These are phyloP conservation scores for Caranx ignobilis DNA, from an alignment of 2,113 vertebrate genomes.

Conservation along the genomic window DNA sequence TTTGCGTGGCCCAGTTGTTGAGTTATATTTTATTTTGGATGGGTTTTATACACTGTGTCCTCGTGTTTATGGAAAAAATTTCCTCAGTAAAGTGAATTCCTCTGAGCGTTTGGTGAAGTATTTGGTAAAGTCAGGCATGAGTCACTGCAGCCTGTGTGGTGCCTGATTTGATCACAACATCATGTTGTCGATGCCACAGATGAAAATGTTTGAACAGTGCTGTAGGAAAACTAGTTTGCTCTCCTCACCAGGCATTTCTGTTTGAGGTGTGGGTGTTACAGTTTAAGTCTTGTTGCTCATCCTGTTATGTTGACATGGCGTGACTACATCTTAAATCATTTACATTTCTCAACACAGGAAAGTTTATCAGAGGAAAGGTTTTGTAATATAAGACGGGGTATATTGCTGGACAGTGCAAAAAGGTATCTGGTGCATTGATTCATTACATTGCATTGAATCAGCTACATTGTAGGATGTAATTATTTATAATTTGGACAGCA, in stretches of 20 bases:
- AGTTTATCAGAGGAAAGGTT: background rate
- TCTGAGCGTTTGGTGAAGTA: background rate
- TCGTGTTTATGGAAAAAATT: background rate
- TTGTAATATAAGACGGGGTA: no score
- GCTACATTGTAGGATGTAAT: no score
- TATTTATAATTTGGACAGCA: no score
- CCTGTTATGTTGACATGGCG: background rate
- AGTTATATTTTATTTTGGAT: conserved; percentile 1
- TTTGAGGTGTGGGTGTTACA: background rate
- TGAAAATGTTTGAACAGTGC: background rate
- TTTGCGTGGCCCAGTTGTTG: background rate
- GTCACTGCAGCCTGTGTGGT: background rate
- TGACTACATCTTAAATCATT: background rate
- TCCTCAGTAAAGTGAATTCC: background rate
- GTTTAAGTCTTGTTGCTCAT: background rate
- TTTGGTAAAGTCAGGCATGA: conserved; percentile 18
- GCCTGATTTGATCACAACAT: conserved; percentile 7
- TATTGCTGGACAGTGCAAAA: no score
- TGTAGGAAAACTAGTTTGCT: background rate
- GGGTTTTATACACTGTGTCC: background rate
- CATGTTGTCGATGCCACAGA: background rate
- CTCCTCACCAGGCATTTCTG: background rate
- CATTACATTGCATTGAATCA: no score
- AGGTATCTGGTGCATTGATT: no score
- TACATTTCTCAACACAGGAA: background rate